These are phyloP conservation scores for Syngnathus scovelli DNA, from an alignment of 2,113 vertebrate genomes.

Conservation along the genomic window DNA sequence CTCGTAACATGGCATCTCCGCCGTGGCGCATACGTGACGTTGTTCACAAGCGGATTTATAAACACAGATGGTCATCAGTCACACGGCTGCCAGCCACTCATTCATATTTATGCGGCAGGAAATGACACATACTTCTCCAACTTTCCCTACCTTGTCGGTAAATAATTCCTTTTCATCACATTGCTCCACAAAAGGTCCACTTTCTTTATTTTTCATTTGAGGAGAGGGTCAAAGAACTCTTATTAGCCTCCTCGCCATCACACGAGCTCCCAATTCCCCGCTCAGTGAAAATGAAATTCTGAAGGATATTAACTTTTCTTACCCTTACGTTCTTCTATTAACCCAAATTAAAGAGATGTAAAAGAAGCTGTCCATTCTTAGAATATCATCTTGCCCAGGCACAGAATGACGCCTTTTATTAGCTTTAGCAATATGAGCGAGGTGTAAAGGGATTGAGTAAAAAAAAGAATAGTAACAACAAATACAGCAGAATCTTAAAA, in stretches of 20 bases:
- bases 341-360: constrained; percentile 27
- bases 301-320: constrained; percentile 43
- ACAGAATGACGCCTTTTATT: constrained; percentile 15
- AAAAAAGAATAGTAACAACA: background rate
- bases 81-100: constrained; percentile 41
- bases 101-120: constrained; percentile 37
- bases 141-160: constrained; percentile 33
- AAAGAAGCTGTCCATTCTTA: background rate
- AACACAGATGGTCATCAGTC: constrained; percentile 64
- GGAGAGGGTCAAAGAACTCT: constrained; percentile 44
- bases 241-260: constrained; percentile 51
- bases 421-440: background rate
- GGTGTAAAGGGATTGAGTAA: background rate
- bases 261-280: constrained; percentile 45
- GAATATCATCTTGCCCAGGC: constrained; percentile 3
- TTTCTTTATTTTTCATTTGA: constrained; percentile 18
- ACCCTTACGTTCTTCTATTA: constrained; percentile 27
- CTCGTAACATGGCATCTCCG: constrained; percentile 58
- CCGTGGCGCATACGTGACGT: constrained; percentile 56
- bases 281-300: constrained; percentile 54
- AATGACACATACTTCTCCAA: constrained; percentile 16
- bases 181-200: constrained; percentile 30
- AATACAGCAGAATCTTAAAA: background rate
- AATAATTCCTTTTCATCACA: constrained; percentile 58
- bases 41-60: constrained; percentile 63